phyloP scores from a whole-genome alignment of 2,797 vertebrate genomes.

The Lepus oiostolus region DNA sequence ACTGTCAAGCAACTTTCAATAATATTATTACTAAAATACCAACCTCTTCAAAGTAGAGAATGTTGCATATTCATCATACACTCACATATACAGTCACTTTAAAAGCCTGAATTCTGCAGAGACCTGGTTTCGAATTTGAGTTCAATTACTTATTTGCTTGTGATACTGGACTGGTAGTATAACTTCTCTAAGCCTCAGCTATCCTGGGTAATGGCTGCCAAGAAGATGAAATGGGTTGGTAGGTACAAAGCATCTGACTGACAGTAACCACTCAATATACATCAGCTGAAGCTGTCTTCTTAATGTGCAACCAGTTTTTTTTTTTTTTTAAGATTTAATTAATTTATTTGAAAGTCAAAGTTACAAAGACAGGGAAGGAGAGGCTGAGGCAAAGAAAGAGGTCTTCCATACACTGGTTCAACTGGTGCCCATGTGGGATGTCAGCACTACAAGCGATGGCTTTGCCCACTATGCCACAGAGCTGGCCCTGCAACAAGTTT shows the following conservation, averaged over 20 bases:
- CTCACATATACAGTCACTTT: neutral
- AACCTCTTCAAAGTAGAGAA: neutral
- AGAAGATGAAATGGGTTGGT: neutral
- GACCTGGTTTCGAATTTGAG: neutral
- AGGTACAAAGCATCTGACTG: neutral
- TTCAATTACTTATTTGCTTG: neutral
- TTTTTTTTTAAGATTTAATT: no score
- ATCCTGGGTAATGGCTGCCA: neutral
- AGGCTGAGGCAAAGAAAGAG: no score
- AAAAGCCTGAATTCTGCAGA: neutral
- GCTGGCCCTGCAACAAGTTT: neutral
- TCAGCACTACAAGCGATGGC: no score
- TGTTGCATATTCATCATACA: neutral
- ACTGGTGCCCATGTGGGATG: no score
- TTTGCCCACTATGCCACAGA: no score
- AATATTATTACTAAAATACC: neutral
- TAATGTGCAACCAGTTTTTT: neutral
- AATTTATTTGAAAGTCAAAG: no score
- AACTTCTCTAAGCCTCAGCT: neutral
- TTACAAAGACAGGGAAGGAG: no score
- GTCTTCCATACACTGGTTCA: no score
- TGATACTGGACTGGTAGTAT: neutral
- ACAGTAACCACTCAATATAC: neutral
- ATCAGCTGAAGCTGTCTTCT: neutral
- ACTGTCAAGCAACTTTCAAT: neutral